Percentiles rank a stretch among this genome's conserved stretches.
These are phyloP conservation scores for Stigmatopora nigra DNA, from an alignment of 2,113 vertebrate species.

Conservation along the genomic window DNA sequence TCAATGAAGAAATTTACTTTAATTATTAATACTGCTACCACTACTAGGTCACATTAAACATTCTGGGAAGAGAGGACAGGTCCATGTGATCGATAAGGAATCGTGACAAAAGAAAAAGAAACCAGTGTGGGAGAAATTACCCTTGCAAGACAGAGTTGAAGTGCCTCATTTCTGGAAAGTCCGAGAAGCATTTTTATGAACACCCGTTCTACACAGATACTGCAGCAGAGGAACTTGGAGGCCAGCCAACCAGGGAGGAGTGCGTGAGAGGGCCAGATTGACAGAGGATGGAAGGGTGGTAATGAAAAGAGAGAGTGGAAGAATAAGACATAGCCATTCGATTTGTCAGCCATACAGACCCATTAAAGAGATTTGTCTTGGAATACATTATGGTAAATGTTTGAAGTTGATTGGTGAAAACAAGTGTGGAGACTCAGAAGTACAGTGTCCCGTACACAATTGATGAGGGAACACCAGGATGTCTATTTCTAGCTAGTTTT, in stretches of 20 bases:
- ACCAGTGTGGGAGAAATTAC: conserved; percentile 25
- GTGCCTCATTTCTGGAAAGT: conserved; percentile 47
- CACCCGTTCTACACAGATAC: conserved; percentile 27
- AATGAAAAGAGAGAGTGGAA: conserved; percentile 23
- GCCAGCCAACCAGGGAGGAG: conserved; percentile 41
- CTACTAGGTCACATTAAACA: conserved; percentile 6
- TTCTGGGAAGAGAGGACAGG: conserved; percentile 21
- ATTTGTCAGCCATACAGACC: conserved; percentile 31
- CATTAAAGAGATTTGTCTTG: neutral
- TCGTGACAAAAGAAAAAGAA: conserved; percentile 5
- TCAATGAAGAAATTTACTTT: conserved; percentile 51
- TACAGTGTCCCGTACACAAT: neutral
- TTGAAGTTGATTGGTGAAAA: neutral
- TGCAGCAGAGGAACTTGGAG: conserved; percentile 65
- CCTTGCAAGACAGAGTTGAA: conserved; percentile 14
- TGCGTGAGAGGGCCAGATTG: conserved; percentile 11
- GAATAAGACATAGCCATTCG: conserved; percentile 36
- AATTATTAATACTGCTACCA: neutral
- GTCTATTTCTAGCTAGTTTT: no score
- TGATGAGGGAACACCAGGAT: neutral
- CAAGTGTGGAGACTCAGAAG: neutral
- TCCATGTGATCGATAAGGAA: conserved; percentile 25
- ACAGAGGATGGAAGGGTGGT: conserved; percentile 6
- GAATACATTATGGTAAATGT: neutral
- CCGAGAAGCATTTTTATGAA: conserved; percentile 16